phyloP scores from a whole-genome alignment of 2,113 vertebrate genomes.

The Eretmochelys imbricata region DNA sequence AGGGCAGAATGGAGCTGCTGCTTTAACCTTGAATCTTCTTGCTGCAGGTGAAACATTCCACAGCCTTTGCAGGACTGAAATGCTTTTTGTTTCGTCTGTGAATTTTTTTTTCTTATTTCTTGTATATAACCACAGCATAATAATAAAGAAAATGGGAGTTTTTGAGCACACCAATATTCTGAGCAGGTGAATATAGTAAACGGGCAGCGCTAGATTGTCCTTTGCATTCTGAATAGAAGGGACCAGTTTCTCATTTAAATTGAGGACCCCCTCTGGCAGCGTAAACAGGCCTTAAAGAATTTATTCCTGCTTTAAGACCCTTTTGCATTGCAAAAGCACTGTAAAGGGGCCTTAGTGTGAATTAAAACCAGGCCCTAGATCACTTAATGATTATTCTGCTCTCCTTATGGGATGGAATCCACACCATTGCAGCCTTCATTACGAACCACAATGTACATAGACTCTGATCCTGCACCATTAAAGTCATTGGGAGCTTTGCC shows the following conservation, averaged over 20 bases:
- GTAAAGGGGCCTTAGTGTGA: not conserved
- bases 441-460: not conserved
- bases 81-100: not conserved
- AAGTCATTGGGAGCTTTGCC: not conserved
- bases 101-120: not conserved
- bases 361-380: rapidly evolving
- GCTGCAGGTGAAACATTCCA: rapidly evolving
- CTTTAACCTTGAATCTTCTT: not conserved
- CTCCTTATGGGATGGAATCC: not conserved
- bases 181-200: not conserved
- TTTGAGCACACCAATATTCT: not conserved
- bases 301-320: not conserved
- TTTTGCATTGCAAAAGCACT: not conserved
- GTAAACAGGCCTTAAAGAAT: not conserved
- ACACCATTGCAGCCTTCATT: not conserved
- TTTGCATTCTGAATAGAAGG: not conserved
- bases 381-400: not conserved
- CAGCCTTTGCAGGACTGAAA: not conserved
- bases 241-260: not conserved
- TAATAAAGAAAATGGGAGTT: not conserved
- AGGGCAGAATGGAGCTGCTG: rapidly evolving
- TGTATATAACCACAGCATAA: not conserved
- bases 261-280: rapidly evolving
- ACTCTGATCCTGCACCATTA: not conserved
- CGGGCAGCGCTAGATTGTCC: not conserved